Conservation (phyloP, 2,888 invertebrate genomes). For the Cephonodes hylas region DNA sequence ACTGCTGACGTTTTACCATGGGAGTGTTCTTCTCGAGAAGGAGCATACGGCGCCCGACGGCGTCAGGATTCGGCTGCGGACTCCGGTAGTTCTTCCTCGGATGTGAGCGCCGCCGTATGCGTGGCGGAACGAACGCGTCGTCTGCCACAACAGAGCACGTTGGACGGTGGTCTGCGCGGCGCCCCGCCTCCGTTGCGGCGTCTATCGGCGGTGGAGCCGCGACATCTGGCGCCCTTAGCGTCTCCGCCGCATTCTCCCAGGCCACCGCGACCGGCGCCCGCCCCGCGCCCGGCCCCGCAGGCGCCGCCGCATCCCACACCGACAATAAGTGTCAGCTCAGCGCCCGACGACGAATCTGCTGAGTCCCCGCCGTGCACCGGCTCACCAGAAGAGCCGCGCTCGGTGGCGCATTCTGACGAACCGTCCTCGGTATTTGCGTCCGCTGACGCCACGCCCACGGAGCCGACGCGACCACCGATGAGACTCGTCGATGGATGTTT, state of each 20-base stretch:
- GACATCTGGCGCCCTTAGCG: slow-evolving; percentile 78
- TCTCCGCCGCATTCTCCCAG: slow-evolving; percentile 70
- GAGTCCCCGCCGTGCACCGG: slow-evolving; percentile 49
- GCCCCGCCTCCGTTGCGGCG: slow-evolving; percentile 70
- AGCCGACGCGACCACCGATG: slow-evolving; percentile 39
- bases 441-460: slow-evolving; percentile 67
- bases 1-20: slow-evolving; percentile 63
- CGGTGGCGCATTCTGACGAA: slow-evolving; percentile 65
- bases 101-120: slow-evolving; percentile 82
- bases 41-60: slow-evolving; percentile 57
- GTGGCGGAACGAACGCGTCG: slow-evolving; percentile 83
- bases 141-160: slow-evolving; percentile 84
- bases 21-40: slow-evolving; percentile 59
- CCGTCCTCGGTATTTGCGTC: slow-evolving; percentile 74
- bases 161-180: slow-evolving; percentile 83
- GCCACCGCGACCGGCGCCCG: slow-evolving; percentile 55
- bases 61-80: slow-evolving; percentile 86
- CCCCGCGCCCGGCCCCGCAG: slow-evolving; percentile 52
- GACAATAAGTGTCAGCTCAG: slow-evolving; percentile 87
- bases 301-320: slow-evolving; percentile 59
- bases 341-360: slow-evolving; percentile 81
- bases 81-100: slow-evolving; percentile 88
- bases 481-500: slow-evolving; percentile 27
- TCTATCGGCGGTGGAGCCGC: slow-evolving; percentile 79
- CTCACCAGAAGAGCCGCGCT: slow-evolving; percentile 62